phyloP scores from a whole-genome alignment of 2,113 vertebrate species.

The cattle (Bos taurus) region DNA sequence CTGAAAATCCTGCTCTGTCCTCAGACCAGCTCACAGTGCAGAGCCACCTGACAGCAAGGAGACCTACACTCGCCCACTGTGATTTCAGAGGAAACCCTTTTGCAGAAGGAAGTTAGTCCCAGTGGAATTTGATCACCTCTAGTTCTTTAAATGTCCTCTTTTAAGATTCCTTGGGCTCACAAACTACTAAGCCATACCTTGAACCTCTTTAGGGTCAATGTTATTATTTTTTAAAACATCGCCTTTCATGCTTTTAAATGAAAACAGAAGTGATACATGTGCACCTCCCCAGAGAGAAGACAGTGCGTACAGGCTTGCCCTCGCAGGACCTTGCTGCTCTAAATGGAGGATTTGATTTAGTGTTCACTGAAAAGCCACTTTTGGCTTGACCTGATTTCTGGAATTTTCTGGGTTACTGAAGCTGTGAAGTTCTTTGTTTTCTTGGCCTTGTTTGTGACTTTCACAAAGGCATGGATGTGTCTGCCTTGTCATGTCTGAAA shows the following conservation, averaged over 20 bases:
- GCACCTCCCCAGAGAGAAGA: background rate
- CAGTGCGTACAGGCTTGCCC: background rate
- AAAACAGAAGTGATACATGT: background rate
- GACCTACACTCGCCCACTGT: accelerated
- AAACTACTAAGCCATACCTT: background rate
- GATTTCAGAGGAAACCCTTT: background rate
- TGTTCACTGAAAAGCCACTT: background rate
- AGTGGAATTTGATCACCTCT: background rate
- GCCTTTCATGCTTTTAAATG: background rate
- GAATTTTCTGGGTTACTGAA: constrained; percentile 26
- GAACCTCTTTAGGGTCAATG: background rate
- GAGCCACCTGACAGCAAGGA: background rate
- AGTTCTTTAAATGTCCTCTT: background rate
- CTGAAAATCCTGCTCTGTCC: background rate
- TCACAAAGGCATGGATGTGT: background rate
- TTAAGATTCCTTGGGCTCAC: background rate
- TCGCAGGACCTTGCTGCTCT: background rate
- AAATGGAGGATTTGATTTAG: constrained; percentile 12
- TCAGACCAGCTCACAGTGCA: background rate
- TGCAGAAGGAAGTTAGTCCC: background rate
- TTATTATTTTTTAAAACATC: background rate
- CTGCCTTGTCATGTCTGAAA: background rate
- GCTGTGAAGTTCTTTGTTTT: background rate
- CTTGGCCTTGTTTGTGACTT: background rate
- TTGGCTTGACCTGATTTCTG: constrained; percentile 13